Conservation (phyloP, 2,797 vertebrate species). For the Coreius guichenoti region DNA sequence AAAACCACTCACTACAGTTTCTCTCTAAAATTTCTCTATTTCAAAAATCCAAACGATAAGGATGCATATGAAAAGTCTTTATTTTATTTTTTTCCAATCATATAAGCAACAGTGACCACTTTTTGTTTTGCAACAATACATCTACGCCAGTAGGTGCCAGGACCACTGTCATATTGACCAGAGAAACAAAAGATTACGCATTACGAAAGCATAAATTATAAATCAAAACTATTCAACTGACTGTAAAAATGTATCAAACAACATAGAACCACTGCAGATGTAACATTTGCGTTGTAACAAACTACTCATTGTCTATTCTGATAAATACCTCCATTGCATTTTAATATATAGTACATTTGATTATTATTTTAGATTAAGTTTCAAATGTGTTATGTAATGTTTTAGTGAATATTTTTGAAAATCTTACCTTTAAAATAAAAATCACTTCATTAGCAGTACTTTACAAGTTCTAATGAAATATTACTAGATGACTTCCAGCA, state of each 20-base stretch:
- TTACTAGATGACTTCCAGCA: neutral
- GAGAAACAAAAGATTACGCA: neutral
- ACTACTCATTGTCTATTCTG: neutral
- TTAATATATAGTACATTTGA: neutral
- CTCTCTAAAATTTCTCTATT: too few species aligned
- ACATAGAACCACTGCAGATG: neutral
- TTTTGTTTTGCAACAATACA: neutral
- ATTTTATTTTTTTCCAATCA: neutral
- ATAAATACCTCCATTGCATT: neutral
- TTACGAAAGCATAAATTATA: neutral
- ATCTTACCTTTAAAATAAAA: neutral
- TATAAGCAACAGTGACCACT: neutral
- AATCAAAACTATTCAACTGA: neutral
- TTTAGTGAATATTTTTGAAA: neutral
- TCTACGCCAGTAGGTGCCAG: neutral
- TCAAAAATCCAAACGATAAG: neutral
- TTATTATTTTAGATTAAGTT: neutral
- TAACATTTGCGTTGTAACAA: neutral
- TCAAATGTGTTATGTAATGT: neutral
- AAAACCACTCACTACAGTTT: neutral
- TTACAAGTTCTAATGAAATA: constrained; percentile 4
- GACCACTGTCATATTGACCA: neutral
- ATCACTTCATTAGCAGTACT: neutral
- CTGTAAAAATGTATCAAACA: neutral
- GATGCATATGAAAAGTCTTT: neutral